A percentile compares a stretch with the other conserved stretches of the same genome.
Conservation (phyloP, 2,113 vertebrate species). For the Sander lucioperca region DNA sequence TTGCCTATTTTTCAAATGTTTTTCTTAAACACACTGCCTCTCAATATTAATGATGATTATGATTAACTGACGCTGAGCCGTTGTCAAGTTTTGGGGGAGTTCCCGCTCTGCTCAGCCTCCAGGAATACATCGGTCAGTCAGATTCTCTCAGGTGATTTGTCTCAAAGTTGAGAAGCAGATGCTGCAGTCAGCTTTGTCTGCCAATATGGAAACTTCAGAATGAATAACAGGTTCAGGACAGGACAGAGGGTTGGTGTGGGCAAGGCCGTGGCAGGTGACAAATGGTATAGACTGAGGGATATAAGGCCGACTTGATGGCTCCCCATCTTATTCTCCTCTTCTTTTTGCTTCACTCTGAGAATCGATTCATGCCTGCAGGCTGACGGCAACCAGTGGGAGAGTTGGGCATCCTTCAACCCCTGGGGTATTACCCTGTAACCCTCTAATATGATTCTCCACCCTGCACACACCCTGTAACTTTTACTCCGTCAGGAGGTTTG, state of each 20-base stretch:
- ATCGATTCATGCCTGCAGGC: constrained; percentile 53
- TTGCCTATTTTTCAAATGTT: not conserved
- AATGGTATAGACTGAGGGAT: constrained; percentile 54
- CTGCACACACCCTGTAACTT: constrained; percentile 4
- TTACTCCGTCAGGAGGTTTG: not conserved
- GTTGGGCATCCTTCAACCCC: constrained; percentile 39
- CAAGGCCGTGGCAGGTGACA: constrained; percentile 60
- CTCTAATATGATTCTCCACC: constrained; percentile 20
- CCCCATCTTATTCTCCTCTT: constrained; percentile 38
- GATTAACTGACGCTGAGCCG: constrained; percentile 5
- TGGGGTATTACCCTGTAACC: constrained; percentile 38
- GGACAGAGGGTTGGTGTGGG: constrained; percentile 33
- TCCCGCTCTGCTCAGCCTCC: constrained; percentile 17
- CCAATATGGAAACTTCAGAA: constrained; percentile 39
- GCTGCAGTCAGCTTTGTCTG: constrained; percentile 41
- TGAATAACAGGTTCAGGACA: constrained; percentile 56
- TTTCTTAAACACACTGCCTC: constrained; percentile 5
- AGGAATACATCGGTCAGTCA: constrained; percentile 31
- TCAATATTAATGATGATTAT: constrained; percentile 34
- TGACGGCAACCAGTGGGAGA: constrained; percentile 21
- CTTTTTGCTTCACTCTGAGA: constrained; percentile 31
- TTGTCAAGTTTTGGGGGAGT: not conserved
- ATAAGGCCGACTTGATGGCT: constrained; percentile 24
- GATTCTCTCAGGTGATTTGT: constrained; percentile 50
- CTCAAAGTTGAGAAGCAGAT: constrained; percentile 50